A percentile compares a stretch with the other conserved stretches of the same genome.
phyloP scores from a whole-genome alignment of 2,113 vertebrate genomes.

The Cyprinodon tularosa region DNA sequence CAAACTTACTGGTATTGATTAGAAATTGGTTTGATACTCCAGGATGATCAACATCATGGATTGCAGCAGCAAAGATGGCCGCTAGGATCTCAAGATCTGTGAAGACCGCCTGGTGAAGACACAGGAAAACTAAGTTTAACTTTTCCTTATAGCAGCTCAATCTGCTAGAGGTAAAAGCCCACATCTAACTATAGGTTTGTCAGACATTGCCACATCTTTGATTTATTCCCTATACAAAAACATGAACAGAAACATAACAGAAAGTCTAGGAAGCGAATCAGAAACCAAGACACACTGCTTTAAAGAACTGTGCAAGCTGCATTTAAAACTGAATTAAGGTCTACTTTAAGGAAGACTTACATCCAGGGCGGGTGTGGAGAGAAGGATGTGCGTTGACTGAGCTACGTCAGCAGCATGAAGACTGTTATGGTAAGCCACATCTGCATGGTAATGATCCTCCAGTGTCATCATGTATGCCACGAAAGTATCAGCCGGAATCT shows the following conservation, averaged over 20 bases:
- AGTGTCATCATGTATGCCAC: constrained; percentile 98
- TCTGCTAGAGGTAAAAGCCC: not conserved
- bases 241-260: not conserved
- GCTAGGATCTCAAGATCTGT: constrained; percentile 97
- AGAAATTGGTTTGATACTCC: constrained; percentile 99
- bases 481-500: constrained; percentile 93
- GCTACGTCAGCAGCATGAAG: constrained; percentile 96
- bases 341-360: constrained; percentile 77
- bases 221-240: not conserved
- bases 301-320: not conserved
- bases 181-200: not conserved
- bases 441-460: constrained; percentile 97
- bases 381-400: constrained; percentile 96
- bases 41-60: constrained; percentile 98
- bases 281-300: not conserved
- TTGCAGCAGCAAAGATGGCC: constrained; percentile 96
- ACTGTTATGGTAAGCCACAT: constrained; percentile 98
- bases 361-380: constrained; percentile 95
- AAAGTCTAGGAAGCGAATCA: not conserved
- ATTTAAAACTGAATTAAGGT: not conserved
- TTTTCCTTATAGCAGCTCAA: not conserved
- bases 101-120: constrained; percentile 89
- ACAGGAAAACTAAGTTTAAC: not conserved
- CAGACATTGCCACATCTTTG: not conserved
- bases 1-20: constrained; percentile 95